phyloP scores from a whole-genome alignment of 2,888 invertebrate species.

The Acanthosepion pharaonis region DNA sequence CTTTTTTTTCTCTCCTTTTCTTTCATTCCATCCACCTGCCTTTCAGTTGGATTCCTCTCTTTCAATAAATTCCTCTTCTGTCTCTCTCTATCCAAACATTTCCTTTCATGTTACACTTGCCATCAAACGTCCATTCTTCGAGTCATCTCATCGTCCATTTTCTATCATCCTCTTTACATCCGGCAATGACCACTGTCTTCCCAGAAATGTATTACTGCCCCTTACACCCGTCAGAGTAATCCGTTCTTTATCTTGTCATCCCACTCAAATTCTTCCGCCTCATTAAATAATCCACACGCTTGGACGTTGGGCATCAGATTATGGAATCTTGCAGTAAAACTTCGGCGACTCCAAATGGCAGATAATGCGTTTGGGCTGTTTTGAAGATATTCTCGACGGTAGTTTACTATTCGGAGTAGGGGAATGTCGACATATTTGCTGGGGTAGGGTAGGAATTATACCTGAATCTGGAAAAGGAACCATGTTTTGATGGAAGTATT shows the following conservation, averaged over 20 bases:
- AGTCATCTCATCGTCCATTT: not conserved
- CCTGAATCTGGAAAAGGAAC: not conserved
- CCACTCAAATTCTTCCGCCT: conserved; percentile 17
- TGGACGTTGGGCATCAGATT: conserved; percentile 4
- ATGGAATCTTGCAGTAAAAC: not conserved
- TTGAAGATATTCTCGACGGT: not conserved
- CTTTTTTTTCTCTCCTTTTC: too few relatives aligned
- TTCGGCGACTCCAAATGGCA: not conserved
- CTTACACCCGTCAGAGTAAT: conserved; percentile 33
- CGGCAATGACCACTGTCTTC: not conserved
- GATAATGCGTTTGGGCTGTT: not conserved
- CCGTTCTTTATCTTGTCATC: conserved; percentile 33
- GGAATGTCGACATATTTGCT: not conserved
- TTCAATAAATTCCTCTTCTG: too few relatives aligned
- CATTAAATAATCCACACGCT: conserved; percentile 9
- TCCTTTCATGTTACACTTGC: too few relatives aligned
- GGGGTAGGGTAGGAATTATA: not conserved
- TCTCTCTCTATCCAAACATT: too few relatives aligned
- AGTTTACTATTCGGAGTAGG: not conserved
- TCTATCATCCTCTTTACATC: not conserved
- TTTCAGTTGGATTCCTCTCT: too few relatives aligned
- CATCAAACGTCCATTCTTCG: too few relatives aligned
- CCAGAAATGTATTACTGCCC: not conserved
- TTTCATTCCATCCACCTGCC: too few relatives aligned
- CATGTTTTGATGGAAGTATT: too few relatives aligned